Conservation (phyloP, 2,888 invertebrate species). For the Chydorus sphaericus region DNA sequence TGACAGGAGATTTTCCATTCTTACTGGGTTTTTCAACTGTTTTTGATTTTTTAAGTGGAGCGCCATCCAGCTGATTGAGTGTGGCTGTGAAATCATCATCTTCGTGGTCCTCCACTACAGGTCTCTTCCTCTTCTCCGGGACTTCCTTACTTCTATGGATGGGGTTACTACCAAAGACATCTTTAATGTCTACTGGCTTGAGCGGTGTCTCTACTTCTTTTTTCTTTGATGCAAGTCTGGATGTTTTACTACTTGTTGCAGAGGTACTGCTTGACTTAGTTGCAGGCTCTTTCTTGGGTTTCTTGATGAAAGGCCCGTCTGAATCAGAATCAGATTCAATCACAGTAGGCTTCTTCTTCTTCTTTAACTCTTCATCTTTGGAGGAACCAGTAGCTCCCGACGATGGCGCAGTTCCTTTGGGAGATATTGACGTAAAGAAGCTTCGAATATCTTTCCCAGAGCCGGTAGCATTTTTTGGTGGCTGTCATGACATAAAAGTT, state of each 20-base stretch:
- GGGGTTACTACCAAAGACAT: constrained; percentile 7
- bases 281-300: background rate
- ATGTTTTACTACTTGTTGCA: background rate
- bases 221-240: background rate
- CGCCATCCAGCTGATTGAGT: constrained; percentile 46
- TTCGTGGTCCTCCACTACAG: constrained; percentile 37
- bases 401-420: background rate
- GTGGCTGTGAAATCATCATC: constrained; percentile 56
- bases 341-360: background rate
- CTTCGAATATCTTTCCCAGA: constrained; percentile 3
- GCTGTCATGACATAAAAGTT: background rate
- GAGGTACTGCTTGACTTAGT: background rate
- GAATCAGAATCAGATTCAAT: background rate
- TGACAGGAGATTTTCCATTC: background rate
- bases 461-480: background rate
- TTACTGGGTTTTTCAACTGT: background rate
- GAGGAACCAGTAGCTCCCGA: background rate
- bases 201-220: background rate
- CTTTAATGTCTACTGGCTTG: background rate
- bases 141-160: background rate
- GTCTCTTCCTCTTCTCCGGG: constrained; percentile 3
- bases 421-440: constrained; percentile 5
- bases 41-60: constrained; percentile 6
- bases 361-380: background rate
- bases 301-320: background rate